Evolutionary conservation across 2,888 invertebrate species (phyloP), one percentile per base, ranked within the genome.

Genomic region (Drosophila lutescens): DNA sequence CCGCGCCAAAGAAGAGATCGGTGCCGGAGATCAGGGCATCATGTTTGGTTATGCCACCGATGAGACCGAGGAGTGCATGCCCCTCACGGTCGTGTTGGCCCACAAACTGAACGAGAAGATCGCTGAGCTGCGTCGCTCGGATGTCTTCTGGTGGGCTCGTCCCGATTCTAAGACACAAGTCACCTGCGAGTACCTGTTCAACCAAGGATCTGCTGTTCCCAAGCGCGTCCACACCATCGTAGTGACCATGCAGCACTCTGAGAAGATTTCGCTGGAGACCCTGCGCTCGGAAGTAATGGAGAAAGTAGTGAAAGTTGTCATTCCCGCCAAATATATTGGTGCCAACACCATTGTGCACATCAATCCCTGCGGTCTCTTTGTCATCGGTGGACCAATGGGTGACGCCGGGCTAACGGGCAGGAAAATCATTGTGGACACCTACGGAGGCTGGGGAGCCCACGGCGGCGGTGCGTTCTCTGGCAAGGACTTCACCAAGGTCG

Each of bases 381-480:
- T 98, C 80, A 97, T 99, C 90, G 99, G 99, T 74, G 99, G 99
- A 74, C 99, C 99, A 83, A 97, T 98, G 96, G 97, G 98, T 79
- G 99, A 99, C 93, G 98, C 98, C 57, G 99, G 99, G 46, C 94
- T 99, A 73, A 99, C 99, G 8, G 99, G 99, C 4, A 95, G 99
- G 67, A 99, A 99, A 93, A 99, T 99, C 89, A 99, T 99, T 89
- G 99, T 99, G 49, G 99, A 99, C 93, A 99, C 99, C 34, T 99
- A 99, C 92, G 99, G 99, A 63, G 99, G 99, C 2, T 99, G 99
- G 99, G 99, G 99, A 76, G 99, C 99, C 41, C 99, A 99, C 92
- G 99, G 99, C 50, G 99, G 99, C 82, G 99, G 99, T 79, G 99
- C 99, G 13, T 99, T 99, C 94, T 98, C 98, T 15, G 99, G 99